Evolutionary conservation across 2,888 invertebrate genomes (phyloP).

Genomic region (Hermaeophaga mercurialis): DNA sequence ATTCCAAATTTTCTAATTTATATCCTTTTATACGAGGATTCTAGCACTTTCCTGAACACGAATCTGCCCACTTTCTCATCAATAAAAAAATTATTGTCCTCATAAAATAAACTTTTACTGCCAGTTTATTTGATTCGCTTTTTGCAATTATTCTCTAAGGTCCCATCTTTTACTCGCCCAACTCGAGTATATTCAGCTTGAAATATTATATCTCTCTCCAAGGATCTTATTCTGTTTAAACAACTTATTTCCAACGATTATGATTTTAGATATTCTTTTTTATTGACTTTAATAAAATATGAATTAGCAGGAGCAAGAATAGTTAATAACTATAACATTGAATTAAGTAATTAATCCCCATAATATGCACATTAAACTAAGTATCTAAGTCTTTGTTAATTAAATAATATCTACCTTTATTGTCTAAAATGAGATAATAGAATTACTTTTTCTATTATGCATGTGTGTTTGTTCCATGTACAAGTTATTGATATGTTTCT

Average conservation of each 20-base stretch:
- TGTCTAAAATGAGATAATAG: too few species aligned
- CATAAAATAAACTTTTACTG: slow-evolving; percentile 13
- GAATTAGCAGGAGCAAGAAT: too few species aligned
- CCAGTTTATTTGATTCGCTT: slow-evolving; percentile 13
- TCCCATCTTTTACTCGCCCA: background rate
- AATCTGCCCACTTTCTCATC: slow-evolving; percentile 17
- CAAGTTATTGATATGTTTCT: too few species aligned
- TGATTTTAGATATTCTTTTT: too few species aligned
- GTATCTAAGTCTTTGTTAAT: too few species aligned
- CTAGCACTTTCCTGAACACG: slow-evolving; percentile 4
- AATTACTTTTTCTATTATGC: too few species aligned
- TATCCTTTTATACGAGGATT: background rate
- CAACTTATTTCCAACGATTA: background rate
- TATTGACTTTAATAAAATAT: too few species aligned
- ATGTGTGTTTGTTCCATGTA: too few species aligned
- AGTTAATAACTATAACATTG: too few species aligned
- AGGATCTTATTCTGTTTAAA: background rate
- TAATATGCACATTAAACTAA: too few species aligned
- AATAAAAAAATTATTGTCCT: slow-evolving; percentile 11
- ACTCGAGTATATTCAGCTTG: background rate
- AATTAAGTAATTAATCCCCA: too few species aligned
- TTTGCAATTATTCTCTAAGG: slow-evolving; percentile 13
- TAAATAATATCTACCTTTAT: too few species aligned
- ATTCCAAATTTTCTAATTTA: slow-evolving; percentile 9
- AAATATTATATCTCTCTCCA: background rate